Evolutionary conservation across 1,140 invertebrate genomes (phyloP), one percentile per base, ranked within the genome.

Genomic region (Mycetomoellerius zeteki): DNA sequence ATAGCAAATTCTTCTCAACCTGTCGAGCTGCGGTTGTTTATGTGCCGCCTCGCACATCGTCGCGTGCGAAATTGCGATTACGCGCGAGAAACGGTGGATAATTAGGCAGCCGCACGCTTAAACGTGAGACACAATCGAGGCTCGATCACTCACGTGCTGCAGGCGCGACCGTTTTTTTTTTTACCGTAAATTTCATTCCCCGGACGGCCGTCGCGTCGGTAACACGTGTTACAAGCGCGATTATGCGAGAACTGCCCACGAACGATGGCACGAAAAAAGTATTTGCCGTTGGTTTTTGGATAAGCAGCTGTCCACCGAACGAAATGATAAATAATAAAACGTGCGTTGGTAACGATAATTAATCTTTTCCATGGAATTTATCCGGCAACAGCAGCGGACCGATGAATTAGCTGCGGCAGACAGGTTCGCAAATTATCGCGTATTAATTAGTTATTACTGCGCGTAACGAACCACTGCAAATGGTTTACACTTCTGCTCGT

Each of bases 371-470:
- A 47, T 37, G 7, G 54, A 84, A 73, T 84, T 84, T 75, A 73
- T 75, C 19, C 24, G 12, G 80, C 33, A 58, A 30, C 78, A 21
- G 37, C 54, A 84, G 19, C 37, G 27, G 21, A 8, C 47, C 69
- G 80, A 84, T 60, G 80, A 84, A 84, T 84, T 84, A 84, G 80
- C 80, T 56, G 80, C 69, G 24, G 80, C 27, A 14, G 80, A 60
- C 54, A 84, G 67, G 69, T 62, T 84, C 21, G 80, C 69, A 84
- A 84, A 75, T 84, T 84, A 84, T 60, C 69, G 54, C 58, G 69
- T 30, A 84, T 84, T 73, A 84, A 84, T 84, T 84, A 84, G 80
- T 73, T 84, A 84, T 84, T 84, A 84, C 80, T 60, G 69, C 80
- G n/a, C 67, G 37, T 75, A 84, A 84, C 54, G 80, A 73, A 37